Evolutionary conservation across 2,797 vertebrate species (phyloP).

Genomic region (Phoeniculus purpureus): DNA sequence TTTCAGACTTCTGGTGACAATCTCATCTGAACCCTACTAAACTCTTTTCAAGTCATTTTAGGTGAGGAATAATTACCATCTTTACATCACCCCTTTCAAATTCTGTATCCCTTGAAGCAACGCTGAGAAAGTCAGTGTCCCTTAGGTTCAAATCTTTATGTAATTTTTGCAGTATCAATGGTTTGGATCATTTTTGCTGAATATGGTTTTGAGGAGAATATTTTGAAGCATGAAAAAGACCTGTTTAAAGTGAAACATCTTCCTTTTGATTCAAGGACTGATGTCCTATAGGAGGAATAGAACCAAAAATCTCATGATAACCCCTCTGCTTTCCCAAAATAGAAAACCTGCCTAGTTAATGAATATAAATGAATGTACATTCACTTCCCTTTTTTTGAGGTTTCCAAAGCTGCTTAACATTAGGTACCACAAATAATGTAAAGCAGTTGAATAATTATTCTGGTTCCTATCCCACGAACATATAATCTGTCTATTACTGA

Average conservation of each 20-base stretch:
- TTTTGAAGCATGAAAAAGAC: neutral
- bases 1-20: neutral
- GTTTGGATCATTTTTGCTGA: conserved; percentile 10
- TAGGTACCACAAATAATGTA: conserved; percentile 69
- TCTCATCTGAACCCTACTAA: neutral
- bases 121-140: neutral
- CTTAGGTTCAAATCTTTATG: neutral
- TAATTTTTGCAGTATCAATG: neutral
- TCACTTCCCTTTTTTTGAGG: conserved; percentile 64
- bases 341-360: conserved; percentile 61
- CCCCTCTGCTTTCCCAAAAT: conserved; percentile 58
- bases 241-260: conserved; percentile 12
- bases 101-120: neutral
- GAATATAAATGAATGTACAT: conserved; percentile 72
- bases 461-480: conserved; percentile 22
- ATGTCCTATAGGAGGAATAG: neutral
- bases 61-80: conserved; percentile 12
- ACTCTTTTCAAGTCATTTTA: neutral
- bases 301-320: conserved; percentile 63
- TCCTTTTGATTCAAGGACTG: conserved; percentile 35
- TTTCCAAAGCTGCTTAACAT: conserved; percentile 68
- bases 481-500: conserved; percentile 49
- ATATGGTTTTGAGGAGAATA: conserved; percentile 3
- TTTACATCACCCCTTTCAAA: neutral
- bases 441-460: conserved; percentile 67